Conservation (phyloP, 1,140 invertebrate species). For the Macrobrachium rosenbergii region DNA sequence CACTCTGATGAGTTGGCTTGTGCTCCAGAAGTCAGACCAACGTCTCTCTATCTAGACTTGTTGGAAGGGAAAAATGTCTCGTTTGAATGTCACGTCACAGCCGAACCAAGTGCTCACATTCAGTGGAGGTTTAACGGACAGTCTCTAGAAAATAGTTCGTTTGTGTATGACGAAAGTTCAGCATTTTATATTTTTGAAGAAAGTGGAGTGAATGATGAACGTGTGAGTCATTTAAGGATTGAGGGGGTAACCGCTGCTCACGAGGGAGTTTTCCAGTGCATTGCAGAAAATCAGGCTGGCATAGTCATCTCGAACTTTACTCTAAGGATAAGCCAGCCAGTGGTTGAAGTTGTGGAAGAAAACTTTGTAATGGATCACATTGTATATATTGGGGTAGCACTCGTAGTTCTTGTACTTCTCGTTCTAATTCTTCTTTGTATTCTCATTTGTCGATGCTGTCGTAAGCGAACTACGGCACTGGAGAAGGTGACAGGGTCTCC, state of each 20-base stretch:
- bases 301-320: constrained; percentile 93
- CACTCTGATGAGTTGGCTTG: constrained; percentile 89
- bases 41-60: constrained; percentile 69
- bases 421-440: constrained; percentile 62
- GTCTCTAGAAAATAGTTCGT: constrained; percentile 82
- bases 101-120: constrained; percentile 84
- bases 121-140: constrained; percentile 91
- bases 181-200: constrained; percentile 74
- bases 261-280: constrained; percentile 90
- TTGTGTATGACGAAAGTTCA: constrained; percentile 68
- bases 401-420: constrained; percentile 58
- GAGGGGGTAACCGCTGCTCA: constrained; percentile 90
- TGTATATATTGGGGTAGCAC: constrained; percentile 60
- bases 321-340: constrained; percentile 80
- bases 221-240: constrained; percentile 84
- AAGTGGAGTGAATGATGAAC: constrained; percentile 78
- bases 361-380: constrained; percentile 58
- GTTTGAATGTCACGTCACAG: constrained; percentile 75
- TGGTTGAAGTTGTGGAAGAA: constrained; percentile 38
- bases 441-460: constrained; percentile 60
- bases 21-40: constrained; percentile 81
- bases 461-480: constrained; percentile 31
- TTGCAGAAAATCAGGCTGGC: constrained; percentile 91
- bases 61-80: constrained; percentile 67
- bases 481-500: constrained; percentile 45